phyloP scores from a whole-genome alignment of 2,113 vertebrate species.

The Elephantulus edwardii region DNA sequence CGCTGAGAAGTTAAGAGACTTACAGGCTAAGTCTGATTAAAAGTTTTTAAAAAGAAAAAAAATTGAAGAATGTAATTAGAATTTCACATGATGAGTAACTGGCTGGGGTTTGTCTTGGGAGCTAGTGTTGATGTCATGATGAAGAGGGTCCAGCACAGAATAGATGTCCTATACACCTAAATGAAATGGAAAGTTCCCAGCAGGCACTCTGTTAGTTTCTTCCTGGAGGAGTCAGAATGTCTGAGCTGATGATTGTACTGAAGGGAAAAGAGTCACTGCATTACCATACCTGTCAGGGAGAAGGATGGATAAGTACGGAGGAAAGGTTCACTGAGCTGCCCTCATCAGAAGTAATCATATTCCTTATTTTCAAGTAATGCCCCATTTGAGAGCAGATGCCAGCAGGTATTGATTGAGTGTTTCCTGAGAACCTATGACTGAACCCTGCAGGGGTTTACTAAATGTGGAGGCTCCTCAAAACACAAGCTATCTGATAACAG shows the following conservation, averaged over 20 bases:
- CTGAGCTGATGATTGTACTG: slow-evolving; percentile 28
- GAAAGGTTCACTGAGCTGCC: slow-evolving; percentile 37
- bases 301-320: slow-evolving; percentile 28
- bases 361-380: slow-evolving; percentile 59
- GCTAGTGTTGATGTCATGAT: background rate
- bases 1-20: background rate
- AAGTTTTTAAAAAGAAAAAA: too few relatives aligned
- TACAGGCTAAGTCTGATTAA: too few relatives aligned
- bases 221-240: slow-evolving; percentile 45
- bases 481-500: background rate
- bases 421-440: slow-evolving; percentile 8
- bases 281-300: slow-evolving; percentile 61
- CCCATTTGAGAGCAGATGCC: slow-evolving; percentile 52
- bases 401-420: slow-evolving; percentile 54
- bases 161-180: background rate
- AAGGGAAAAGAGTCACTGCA: background rate
- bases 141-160: background rate
- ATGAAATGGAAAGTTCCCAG: slow-evolving; percentile 23
- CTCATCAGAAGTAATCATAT: slow-evolving; percentile 62
- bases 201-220: slow-evolving; percentile 9
- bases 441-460: slow-evolving; percentile 1
- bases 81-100: background rate
- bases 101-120: background rate
- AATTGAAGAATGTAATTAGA: background rate
- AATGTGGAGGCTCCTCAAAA: background rate